Percentiles rank a stretch among this genome's conserved stretches.
These are phyloP conservation scores for Acanthopleura granulata DNA, from an alignment of 2,888 invertebrate species.

Conservation along the genomic window DNA sequence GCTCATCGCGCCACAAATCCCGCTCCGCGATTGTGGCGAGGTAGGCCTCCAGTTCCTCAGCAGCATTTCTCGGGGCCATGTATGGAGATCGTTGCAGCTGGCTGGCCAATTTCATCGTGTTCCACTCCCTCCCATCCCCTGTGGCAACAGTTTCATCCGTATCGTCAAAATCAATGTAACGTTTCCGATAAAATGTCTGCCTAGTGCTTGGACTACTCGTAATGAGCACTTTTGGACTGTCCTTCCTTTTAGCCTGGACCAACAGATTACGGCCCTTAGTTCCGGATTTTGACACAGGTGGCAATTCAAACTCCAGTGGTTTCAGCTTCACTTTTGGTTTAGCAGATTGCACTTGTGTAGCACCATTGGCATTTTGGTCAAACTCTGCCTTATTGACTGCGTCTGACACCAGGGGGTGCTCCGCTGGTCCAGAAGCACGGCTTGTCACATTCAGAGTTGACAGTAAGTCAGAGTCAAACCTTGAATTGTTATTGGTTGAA, in stretches of 20 bases:
- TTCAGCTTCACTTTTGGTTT: constrained; percentile 16
- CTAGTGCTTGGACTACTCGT: constrained; percentile 39
- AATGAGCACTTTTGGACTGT: constrained; percentile 53
- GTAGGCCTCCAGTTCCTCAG: constrained; percentile 55
- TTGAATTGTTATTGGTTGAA: neutral
- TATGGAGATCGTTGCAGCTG: neutral
- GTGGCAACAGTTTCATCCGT: neutral
- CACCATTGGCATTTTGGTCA: neutral
- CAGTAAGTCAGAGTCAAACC: neutral
- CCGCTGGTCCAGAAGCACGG: too few species aligned
- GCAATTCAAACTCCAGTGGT: constrained; percentile 23
- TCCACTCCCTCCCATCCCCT: neutral
- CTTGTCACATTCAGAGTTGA: constrained; percentile 3
- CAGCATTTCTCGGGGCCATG: constrained; percentile 25
- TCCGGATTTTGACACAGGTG: constrained; percentile 22
- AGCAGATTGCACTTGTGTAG: neutral
- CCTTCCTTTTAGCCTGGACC: constrained; percentile 17
- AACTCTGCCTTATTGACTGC: constrained; percentile 21
- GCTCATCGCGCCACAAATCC: constrained; percentile 17
- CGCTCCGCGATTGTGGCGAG: constrained; percentile 46
- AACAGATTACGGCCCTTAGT: constrained; percentile 20
- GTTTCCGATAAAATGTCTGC: constrained; percentile 39
- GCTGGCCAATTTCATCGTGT: neutral
- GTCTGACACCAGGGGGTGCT: too few species aligned
- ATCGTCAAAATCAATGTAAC: constrained; percentile 42